phyloP scores from a whole-genome alignment of 2,888 invertebrate genomes.

The Pheosia gnoma region DNA sequence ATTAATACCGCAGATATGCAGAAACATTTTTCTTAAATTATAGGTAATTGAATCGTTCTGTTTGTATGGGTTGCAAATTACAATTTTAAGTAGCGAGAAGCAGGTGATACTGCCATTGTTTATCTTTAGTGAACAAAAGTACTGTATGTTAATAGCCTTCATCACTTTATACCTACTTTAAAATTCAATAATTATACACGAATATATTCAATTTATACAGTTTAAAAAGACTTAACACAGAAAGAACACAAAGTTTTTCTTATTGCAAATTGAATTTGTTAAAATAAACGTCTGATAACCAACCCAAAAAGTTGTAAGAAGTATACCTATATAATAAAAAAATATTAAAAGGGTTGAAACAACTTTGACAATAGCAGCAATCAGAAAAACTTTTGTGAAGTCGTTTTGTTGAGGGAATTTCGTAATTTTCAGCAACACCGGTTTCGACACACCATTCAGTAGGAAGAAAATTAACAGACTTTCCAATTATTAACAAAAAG shows the following conservation, averaged over 20 bases:
- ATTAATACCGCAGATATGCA: too few relatives aligned
- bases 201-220: too few relatives aligned
- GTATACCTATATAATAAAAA: slow-evolving; percentile 38
- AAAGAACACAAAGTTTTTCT: slow-evolving; percentile 41
- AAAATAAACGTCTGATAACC: slow-evolving; percentile 47
- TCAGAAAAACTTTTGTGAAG: slow-evolving; percentile 40
- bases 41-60: neutral
- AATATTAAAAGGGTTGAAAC: slow-evolving; percentile 47
- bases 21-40: too few relatives aligned
- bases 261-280: slow-evolving; percentile 44
- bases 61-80: neutral
- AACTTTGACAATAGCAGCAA: slow-evolving; percentile 51
- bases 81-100: neutral
- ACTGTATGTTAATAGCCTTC: too few relatives aligned
- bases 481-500: too few relatives aligned
- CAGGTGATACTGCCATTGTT: neutral
- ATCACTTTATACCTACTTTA: neutral
- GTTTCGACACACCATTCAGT: slow-evolving; percentile 7
- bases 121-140: neutral
- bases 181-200: slow-evolving; percentile 7
- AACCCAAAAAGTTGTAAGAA: slow-evolving; percentile 46
- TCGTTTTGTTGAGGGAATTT: slow-evolving; percentile 26
- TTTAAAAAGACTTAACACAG: slow-evolving; percentile 23
- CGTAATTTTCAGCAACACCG: slow-evolving; percentile 28
- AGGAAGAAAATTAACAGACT: too few relatives aligned